phyloP scores from a whole-genome alignment of 2,888 invertebrate genomes.

The Lymantria dispar region DNA sequence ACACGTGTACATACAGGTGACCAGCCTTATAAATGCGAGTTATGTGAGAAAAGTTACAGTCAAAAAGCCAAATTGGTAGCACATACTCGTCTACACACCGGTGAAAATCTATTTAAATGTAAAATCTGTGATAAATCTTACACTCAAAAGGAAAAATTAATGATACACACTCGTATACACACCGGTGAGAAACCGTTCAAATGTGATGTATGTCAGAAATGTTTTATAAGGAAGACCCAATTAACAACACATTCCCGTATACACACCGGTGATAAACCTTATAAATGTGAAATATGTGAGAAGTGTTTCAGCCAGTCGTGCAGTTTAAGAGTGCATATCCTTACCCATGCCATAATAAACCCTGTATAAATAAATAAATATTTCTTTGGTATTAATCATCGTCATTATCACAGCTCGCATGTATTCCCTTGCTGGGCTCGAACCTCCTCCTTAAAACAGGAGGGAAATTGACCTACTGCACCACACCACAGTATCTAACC shows the following conservation, averaged over 20 bases:
- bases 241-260: conserved; percentile 5
- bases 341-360: not conserved
- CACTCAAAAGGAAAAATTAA: not conserved
- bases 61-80: not conserved
- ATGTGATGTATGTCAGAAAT: conserved; percentile 4
- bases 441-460: too few relatives aligned
- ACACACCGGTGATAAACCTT: not conserved
- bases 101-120: conserved; percentile 5
- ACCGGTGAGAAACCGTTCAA: conserved; percentile 7
- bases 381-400: not conserved
- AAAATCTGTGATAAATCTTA: conserved; percentile 1
- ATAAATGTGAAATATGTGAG: not conserved
- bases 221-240: not conserved
- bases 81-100: not conserved
- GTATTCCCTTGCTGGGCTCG: too few relatives aligned
- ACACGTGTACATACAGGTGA: too few relatives aligned
- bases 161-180: conserved; percentile 3
- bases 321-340: not conserved
- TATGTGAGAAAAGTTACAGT: too few relatives aligned
- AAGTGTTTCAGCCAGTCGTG: not conserved
- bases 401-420: too few relatives aligned
- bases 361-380: not conserved
- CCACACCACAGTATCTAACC: too few relatives aligned
- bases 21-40: too few relatives aligned
- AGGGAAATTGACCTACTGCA: too few relatives aligned